Evolutionary conservation across 2,888 invertebrate genomes (phyloP), one percentile per base, ranked within the genome.

Genomic region (Poecilus cupreus): DNA sequence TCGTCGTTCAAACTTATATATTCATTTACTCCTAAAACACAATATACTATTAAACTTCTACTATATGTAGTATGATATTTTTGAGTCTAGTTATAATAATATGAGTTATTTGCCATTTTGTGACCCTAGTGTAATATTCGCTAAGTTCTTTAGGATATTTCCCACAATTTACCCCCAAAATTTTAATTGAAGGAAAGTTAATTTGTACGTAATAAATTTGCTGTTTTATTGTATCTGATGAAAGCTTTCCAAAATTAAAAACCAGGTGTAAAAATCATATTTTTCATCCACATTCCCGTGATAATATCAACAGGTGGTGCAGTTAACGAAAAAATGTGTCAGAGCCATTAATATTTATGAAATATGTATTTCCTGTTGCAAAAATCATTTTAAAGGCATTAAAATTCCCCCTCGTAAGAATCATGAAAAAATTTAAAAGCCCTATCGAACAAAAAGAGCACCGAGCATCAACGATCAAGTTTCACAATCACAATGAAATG

Each of bases 321-420:
- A 37, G 18, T 51, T 49, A 75, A 72, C 72, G 51, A 75, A 75
- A 75, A 75, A 75, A 75, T 51, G 75, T 75, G 75, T 51, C 75
- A 75, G 51, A 24, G 3, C 43, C 51, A 51, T 51, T 51, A 49
- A 75, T 75, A 75, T 75, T 75, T 75, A 75, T 75, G 75, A 75
- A 75, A 75, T 75, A 75, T 75, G 75, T 75, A 75, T 75, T 49
- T 75, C 75, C 75, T 51, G 51, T 75, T 75, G 74, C 74, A 75
- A 75, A 75, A 75, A 75, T 75, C 49, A 75, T 51, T 75, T 49
- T 24, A 72, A 72, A 46, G 11, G 70, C 46, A 72, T 72, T 72
- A 72, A 72, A 72, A 46, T 72, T 72, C 70, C 70, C 70, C 46
- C 32, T 43, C 13, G 20, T 32, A 1, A 64, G n/a, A 32, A 8